Base-by-base conservation (phyloP, 2,888 invertebrate genomes). In the Drosophila tripunctata region DNA sequence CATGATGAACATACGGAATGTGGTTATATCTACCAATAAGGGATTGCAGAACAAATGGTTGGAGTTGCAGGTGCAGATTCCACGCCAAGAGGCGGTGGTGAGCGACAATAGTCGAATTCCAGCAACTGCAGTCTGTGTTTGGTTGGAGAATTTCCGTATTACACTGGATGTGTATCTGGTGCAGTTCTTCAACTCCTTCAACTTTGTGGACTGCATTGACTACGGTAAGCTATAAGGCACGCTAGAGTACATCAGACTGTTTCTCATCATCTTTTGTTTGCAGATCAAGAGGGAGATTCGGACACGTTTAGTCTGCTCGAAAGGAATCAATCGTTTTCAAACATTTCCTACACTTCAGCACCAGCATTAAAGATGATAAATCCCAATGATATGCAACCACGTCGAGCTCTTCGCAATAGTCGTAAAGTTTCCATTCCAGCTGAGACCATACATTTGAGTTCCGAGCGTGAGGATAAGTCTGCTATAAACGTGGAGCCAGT, bases 401-500 rank as follows among this genome's bases (percentile, higher is more conserved):
- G 86, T 14, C 65, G 83, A 0, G 89, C 87, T 10, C 80, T 88
- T 2, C 43, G 35, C 2, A 88, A 84, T 54, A 67, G 81, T 7
- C 86, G 90, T 8, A 90, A 88, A 65, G 72, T 88, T 12, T 87
- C 89, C 2, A 82, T 88, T 19, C 91, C 91, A 0, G 90, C 88
- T 47, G 91, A 91, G 72, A 91, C 91, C 0, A 79, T 91, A 44
- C 91, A 92, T 48, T 84, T 88, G 2, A 91, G 91, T 45, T 91
- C 91, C 0, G 92, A 92, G 36, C 89, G 90, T 1, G 91, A 90
- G 36, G 91, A 91, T 35, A 88, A 87, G 63, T 80, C 36, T 38
- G 67, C 1, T 8, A 4, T 57, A 0, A 51, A 58, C 1, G 2
- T 21, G 2, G 78, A 80, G 4, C 57, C 35, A 5, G 7, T 51